phyloP scores from a whole-genome alignment of 2,888 invertebrate genomes.

The Alloplasta piceator region DNA sequence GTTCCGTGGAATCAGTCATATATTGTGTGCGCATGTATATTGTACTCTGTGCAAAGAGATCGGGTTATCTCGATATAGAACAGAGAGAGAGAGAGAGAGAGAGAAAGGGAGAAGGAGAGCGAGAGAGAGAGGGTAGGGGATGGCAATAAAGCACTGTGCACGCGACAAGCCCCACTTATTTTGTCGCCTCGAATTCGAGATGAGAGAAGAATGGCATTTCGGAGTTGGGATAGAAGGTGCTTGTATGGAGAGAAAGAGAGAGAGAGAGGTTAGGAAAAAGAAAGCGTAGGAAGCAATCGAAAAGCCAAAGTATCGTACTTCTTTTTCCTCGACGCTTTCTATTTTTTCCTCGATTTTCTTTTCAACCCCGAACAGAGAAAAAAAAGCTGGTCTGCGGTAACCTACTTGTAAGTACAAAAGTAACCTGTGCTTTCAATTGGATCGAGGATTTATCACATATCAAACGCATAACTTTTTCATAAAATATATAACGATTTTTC shows the following conservation, averaged over 20 bases:
- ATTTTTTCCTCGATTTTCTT: neutral
- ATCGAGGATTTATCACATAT: constrained; percentile 2
- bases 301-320: constrained; percentile 46
- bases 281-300: constrained; percentile 53
- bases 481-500: too few species aligned
- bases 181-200: constrained; percentile 65
- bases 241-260: constrained; percentile 43
- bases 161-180: constrained; percentile 65
- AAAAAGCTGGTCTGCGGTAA: constrained; percentile 4
- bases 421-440: neutral
- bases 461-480: neutral
- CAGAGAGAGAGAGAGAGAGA: constrained; percentile 14
- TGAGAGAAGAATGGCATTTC: constrained; percentile 53
- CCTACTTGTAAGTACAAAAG: neutral
- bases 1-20: constrained; percentile 3
- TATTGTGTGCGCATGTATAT: constrained; percentile 1
- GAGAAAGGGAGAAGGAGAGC: constrained; percentile 12
- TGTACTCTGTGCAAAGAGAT: constrained; percentile 45
- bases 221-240: neutral
- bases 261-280: constrained; percentile 46
- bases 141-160: constrained; percentile 65
- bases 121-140: constrained; percentile 40
- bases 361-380: neutral
- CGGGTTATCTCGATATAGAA: constrained; percentile 62
- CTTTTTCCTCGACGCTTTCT: constrained; percentile 14